Evolutionary conservation across 2,113 vertebrate species (phyloP).

Genomic region (mouse (Mus musculus)): GRCm39 chr7:91797501-91798000

Average conservation of each 20-base stretch:
- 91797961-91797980: background rate
- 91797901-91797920: background rate
- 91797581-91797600: too few species aligned
- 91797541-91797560: too few species aligned
- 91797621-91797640: background rate
- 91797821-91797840: background rate
- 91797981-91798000: background rate
- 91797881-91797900: background rate
- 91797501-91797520: background rate
- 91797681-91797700: too few species aligned
- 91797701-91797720: too few species aligned
- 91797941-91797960: background rate
- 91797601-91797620: background rate
- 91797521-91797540: too few species aligned
- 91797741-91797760: too few species aligned
- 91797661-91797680: background rate
- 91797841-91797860: constrained; percentile 3
- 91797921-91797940: background rate
- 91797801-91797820: background rate
- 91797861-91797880: background rate
- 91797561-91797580: too few species aligned
- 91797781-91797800: background rate
- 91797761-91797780: background rate
- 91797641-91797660: background rate
- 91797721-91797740: too few species aligned